Evolutionary conservation across 2,797 vertebrate species (phyloP).

Genomic region (Alosa sapidissima): DNA sequence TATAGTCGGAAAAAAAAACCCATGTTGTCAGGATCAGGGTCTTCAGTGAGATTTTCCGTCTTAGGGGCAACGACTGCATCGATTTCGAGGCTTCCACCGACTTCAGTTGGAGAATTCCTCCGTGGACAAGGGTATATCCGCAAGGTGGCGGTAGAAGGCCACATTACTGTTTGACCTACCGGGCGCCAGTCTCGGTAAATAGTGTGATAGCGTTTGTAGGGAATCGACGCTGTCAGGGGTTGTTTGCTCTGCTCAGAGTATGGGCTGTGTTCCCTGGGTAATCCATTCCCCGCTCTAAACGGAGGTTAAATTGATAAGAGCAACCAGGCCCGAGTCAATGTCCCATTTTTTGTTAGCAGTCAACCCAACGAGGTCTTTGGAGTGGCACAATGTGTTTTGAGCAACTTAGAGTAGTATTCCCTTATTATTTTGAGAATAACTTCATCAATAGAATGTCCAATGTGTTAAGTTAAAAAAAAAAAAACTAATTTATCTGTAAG

Average conservation of each 20-base stretch:
- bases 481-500: neutral
- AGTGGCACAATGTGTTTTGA: neutral
- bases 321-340: slow-evolving; percentile 57
- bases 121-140: slow-evolving; percentile 42
- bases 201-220: slow-evolving; percentile 16
- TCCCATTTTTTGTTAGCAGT: slow-evolving; percentile 59
- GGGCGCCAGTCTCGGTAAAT: slow-evolving; percentile 1
- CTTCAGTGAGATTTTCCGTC: neutral
- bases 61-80: neutral
- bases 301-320: slow-evolving; percentile 67
- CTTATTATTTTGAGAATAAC: neutral
- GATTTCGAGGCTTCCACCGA: neutral
- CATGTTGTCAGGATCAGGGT: neutral
- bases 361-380: slow-evolving; percentile 30
- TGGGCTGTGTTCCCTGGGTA: slow-evolving; percentile 49
- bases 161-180: neutral
- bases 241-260: slow-evolving; percentile 47
- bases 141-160: slow-evolving; percentile 70
- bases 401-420: neutral
- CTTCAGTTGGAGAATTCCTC: neutral
- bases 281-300: slow-evolving; percentile 64
- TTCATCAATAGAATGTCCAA: neutral
- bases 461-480: neutral
- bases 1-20: neutral
- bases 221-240: slow-evolving; percentile 51